A percentile compares a stretch with the other conserved stretches of the same genome.
Conservation (phyloP, 2,888 invertebrate genomes). For the Oconnorella tubifera region DNA sequence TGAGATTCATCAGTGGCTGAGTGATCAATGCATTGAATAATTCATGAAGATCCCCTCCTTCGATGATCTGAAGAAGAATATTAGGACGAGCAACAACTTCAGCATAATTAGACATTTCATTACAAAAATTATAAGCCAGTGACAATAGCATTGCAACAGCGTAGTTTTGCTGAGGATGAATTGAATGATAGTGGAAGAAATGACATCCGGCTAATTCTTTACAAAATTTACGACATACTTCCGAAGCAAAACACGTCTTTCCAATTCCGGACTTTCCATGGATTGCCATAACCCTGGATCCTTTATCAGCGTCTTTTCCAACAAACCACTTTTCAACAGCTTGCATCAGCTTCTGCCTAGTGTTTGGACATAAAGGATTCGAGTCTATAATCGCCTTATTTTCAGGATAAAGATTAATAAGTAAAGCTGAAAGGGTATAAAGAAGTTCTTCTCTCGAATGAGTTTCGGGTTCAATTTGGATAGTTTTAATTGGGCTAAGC, state of each 20-base stretch:
- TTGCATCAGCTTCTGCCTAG: constrained; percentile 21
- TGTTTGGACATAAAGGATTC: constrained; percentile 20
- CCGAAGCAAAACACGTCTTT: constrained; percentile 32
- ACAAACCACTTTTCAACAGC: constrained; percentile 24
- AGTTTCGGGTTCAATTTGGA: too few relatives aligned
- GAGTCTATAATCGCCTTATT: constrained; percentile 10
- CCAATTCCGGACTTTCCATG: constrained; percentile 31
- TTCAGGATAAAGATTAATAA: constrained; percentile 16
- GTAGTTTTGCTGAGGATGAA: constrained; percentile 27
- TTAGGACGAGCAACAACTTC: constrained; percentile 16
- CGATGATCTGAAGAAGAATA: constrained; percentile 17
- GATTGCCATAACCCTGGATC: constrained; percentile 22
- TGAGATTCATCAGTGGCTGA: constrained; percentile 18
- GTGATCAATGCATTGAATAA: constrained; percentile 25
- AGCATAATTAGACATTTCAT: constrained; percentile 22
- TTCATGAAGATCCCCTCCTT: constrained; percentile 16
- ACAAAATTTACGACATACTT: constrained; percentile 20
- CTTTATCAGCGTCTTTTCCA: constrained; percentile 7
- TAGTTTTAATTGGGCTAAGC: too few relatives aligned
- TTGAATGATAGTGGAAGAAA: constrained; percentile 30
- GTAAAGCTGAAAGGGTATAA: background rate
- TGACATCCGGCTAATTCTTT: constrained; percentile 21
- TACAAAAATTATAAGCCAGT: constrained; percentile 26
- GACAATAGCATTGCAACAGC: constrained; percentile 21
- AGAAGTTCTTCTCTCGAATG: background rate